Evolutionary conservation across 2,113 vertebrate genomes (phyloP).

Genomic region (Erpornis zantholeuca): DNA sequence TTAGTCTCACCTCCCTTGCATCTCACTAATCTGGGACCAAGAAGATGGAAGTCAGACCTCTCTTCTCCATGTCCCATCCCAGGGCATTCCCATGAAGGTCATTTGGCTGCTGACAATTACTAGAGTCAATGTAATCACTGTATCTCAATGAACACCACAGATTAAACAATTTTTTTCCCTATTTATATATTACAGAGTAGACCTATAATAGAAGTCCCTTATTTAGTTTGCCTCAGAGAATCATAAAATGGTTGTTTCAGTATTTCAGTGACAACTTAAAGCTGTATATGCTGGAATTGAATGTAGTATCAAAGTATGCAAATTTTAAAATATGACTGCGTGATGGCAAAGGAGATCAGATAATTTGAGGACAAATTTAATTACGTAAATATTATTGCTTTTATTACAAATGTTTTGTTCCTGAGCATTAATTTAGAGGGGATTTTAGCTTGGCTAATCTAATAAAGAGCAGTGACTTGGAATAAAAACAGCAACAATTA

Average conservation of each 20-base stretch:
- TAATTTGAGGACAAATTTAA: background rate
- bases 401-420: background rate
- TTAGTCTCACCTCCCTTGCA: background rate
- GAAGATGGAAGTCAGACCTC: background rate
- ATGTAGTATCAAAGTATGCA: background rate
- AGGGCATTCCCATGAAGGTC: background rate
- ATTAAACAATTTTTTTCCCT: background rate
- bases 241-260: background rate
- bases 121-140: background rate
- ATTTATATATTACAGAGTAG: background rate
- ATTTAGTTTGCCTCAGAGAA: background rate
- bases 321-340: background rate
- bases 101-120: background rate
- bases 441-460: slow-evolving; percentile 28
- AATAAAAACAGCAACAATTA: slow-evolving; percentile 10
- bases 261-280: background rate
- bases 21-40: background rate
- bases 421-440: slow-evolving; percentile 23
- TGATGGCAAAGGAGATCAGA: background rate
- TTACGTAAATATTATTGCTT: background rate
- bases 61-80: background rate
- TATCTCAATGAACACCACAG: background rate
- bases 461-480: slow-evolving; percentile 4
- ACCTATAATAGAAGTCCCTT: background rate
- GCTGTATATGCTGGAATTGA: background rate